These are phyloP conservation scores for Gymnarchus niloticus DNA, from an alignment of 2,113 vertebrate genomes.

Conservation along the genomic window DNA sequence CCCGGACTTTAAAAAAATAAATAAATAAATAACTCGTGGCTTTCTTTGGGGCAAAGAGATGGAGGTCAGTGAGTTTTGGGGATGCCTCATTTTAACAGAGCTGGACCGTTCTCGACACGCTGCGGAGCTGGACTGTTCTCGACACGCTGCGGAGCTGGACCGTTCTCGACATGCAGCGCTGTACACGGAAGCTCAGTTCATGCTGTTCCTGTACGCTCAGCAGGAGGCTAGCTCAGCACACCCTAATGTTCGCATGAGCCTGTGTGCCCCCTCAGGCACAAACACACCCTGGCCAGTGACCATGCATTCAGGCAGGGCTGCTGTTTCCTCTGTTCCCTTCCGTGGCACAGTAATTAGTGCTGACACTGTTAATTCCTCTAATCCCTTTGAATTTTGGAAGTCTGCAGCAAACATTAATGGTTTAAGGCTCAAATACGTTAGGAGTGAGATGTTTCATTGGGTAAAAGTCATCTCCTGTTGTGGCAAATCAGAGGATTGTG, in stretches of 20 bases:
- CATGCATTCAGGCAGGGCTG: neutral
- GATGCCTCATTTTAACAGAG: neutral
- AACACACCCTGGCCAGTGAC: neutral
- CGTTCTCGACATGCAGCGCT: neutral
- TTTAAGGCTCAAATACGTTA: neutral
- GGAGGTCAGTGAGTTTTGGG: neutral
- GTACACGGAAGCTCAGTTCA: neutral
- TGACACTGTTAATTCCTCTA: constrained; percentile 26
- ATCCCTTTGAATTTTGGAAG: constrained; percentile 9
- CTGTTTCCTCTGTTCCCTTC: neutral
- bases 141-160: neutral
- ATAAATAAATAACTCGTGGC: too few relatives aligned
- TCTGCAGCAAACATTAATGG: constrained; percentile 4
- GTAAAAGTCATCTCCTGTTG: neutral
- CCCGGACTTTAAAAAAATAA: neutral
- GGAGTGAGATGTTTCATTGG: constrained; percentile 9
- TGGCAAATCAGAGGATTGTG: neutral
- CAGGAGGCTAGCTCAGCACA: neutral
- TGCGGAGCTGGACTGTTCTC: neutral
- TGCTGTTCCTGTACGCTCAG: neutral
- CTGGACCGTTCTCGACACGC: neutral
- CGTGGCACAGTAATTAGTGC: constrained; percentile 21
- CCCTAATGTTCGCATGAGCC: neutral
- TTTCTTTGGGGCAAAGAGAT: too few relatives aligned
- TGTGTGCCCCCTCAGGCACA: neutral